These are phyloP conservation scores for Acrobasis repandana DNA, from an alignment of 2,888 invertebrate genomes.

Conservation along the genomic window DNA sequence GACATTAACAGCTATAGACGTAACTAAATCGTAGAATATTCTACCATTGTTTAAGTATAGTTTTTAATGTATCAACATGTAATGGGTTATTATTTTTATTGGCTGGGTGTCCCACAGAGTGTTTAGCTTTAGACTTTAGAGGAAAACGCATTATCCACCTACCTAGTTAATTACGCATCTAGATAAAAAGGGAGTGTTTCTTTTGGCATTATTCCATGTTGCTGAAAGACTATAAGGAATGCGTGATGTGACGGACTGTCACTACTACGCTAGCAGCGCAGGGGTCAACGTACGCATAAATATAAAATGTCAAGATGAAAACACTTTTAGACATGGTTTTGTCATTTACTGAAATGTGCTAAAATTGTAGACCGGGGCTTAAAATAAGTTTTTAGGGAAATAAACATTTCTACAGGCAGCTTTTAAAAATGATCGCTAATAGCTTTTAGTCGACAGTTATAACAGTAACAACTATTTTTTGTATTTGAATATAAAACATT, in stretches of 20 bases:
- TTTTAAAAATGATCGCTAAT: too few relatives aligned
- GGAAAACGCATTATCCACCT: too few relatives aligned
- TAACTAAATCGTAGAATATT: too few relatives aligned
- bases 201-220: conserved; percentile 9
- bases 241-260: conserved; percentile 21
- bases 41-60: too few relatives aligned
- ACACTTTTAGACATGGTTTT: background rate
- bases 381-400: background rate
- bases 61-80: too few relatives aligned
- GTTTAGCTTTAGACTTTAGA: too few relatives aligned
- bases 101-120: too few relatives aligned
- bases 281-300: conserved; percentile 19
- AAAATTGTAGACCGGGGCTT: background rate
- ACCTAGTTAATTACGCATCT: background rate
- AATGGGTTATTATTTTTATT: too few relatives aligned
- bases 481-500: too few relatives aligned
- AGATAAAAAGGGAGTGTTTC: background rate
- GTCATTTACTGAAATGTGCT: background rate
- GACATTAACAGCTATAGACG: too few relatives aligned
- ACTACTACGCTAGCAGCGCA: conserved; percentile 9
- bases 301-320: conserved; percentile 10
- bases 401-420: background rate
- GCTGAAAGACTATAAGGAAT: conserved; percentile 17
- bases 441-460: too few relatives aligned
- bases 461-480: too few relatives aligned